phyloP scores from a whole-genome alignment of 2,113 vertebrate species.

The Chauna torquata region DNA sequence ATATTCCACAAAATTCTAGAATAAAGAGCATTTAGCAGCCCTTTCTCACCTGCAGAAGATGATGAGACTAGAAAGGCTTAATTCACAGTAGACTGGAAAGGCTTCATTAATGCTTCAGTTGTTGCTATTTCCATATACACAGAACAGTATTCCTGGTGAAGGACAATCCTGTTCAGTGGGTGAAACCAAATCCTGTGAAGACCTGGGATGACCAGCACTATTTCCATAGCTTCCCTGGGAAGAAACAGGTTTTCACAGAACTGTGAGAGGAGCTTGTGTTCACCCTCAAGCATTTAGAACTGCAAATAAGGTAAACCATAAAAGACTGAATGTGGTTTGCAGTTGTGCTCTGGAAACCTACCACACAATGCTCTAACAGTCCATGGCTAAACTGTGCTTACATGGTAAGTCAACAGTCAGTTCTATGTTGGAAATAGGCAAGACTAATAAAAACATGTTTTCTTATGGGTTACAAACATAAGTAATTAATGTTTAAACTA shows the following conservation, averaged over 20 bases:
- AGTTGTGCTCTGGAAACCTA: background rate
- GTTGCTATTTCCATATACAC: background rate
- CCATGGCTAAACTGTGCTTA: background rate
- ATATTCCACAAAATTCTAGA: background rate
- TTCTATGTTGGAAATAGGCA: background rate
- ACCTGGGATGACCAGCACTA: background rate
- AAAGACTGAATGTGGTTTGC: background rate
- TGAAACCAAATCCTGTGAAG: background rate
- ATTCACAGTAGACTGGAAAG: background rate
- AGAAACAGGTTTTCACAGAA: constrained; percentile 24
- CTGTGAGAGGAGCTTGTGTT: background rate
- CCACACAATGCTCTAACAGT: background rate
- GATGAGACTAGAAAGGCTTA: too few species aligned
- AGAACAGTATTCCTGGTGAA: background rate
- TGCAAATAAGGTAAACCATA: background rate
- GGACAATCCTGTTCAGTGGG: background rate
- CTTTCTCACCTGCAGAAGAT: background rate
- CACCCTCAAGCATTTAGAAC: background rate
- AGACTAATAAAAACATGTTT: background rate
- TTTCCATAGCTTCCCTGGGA: background rate
- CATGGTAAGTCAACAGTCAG: background rate
- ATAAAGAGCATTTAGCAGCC: background rate
- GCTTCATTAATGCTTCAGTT: background rate
- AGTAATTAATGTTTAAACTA: background rate
- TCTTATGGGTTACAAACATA: background rate